Evolutionary conservation across 2,888 invertebrate species (phyloP), one percentile per base, ranked within the genome.

Genomic region (Noctua comes): DNA sequence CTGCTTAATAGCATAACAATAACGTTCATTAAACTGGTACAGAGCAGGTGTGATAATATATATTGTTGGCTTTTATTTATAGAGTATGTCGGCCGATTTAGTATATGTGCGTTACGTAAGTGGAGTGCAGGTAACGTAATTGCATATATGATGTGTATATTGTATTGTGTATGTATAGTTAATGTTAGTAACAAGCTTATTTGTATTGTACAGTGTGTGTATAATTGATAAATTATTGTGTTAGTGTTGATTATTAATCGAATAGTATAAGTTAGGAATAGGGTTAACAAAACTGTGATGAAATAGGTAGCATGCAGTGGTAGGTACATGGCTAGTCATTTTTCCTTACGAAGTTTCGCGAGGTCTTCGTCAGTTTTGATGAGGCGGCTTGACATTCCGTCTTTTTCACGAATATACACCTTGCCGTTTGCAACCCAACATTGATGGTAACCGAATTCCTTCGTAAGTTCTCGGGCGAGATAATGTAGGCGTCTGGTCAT

Each of bases 341-440:
- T 40, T 40, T 70, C 24, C 18, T 57, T 70, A 40, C 54, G 54
- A 4, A 70, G 31, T 51, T 54, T 69, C 13, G 13, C 36, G 21
- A 54, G 51, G 8, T 54, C 69, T 24, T 54, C 69, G 6, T 69
- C 69, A 6, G 54, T 24, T 57, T 70, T 70, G n/a, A 70, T 57
- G 10, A 43, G 57, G 10, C 18, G 13, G 40, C 71, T 71, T 18
- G 71, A 11, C 71, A 71, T 71, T 11, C 71, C 71, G 0, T 71
- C 59, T 46, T 71, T 59, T 59, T 71, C 59, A 31, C 71, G 71
- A 21, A 71, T 43, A 31, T 69, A 71, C 21, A 71, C 43, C 27
- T 62, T 71, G 48, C 73, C 73, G 21, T 73, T 73, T 21, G 73
- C 48, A 46, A 64, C 18, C 73, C 73, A 64, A n/a, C 64, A 71